Evolutionary conservation across 2,888 invertebrate genomes (phyloP).

Genomic region (Lysandra bellargus): DNA sequence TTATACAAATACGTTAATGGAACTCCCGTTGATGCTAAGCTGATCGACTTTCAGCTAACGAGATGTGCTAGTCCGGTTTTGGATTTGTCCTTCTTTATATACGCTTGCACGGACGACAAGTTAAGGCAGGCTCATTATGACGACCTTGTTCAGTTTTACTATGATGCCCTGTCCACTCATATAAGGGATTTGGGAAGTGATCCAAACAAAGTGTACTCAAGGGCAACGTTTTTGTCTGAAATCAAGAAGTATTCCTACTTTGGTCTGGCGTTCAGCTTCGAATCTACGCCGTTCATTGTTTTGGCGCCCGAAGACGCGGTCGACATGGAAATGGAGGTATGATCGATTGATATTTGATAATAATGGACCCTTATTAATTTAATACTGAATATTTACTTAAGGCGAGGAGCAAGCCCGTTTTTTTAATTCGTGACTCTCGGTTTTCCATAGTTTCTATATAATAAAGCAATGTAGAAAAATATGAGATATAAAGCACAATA

Average conservation of each 20-base stretch:
- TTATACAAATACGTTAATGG: constrained; percentile 69
- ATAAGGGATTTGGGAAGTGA: constrained; percentile 82
- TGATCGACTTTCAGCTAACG: constrained; percentile 86
- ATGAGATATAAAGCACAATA: too few relatives aligned
- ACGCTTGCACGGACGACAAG: constrained; percentile 81
- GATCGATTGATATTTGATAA: background rate
- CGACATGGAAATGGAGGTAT: constrained; percentile 80
- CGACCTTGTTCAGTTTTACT: constrained; percentile 81
- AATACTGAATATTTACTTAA: too few relatives aligned
- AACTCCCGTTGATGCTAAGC: constrained; percentile 66
- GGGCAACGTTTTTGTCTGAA: constrained; percentile 75
- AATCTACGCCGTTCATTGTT: constrained; percentile 80
- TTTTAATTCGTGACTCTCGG: too few relatives aligned
- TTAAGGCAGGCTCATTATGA: constrained; percentile 81
- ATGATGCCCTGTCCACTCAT: constrained; percentile 75
- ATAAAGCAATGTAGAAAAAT: too few relatives aligned
- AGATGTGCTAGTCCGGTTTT: constrained; percentile 80
- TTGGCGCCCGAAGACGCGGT: constrained; percentile 80
- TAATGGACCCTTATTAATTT: too few relatives aligned
- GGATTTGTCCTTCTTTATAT: constrained; percentile 78
- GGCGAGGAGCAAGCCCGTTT: too few relatives aligned
- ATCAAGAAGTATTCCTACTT: constrained; percentile 78
- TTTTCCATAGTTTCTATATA: too few relatives aligned
- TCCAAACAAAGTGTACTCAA: constrained; percentile 76
- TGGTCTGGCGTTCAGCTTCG: constrained; percentile 81